Evolutionary conservation across 1,140 invertebrate species (phyloP), one percentile per base, ranked within the genome.

Genomic region (Rhagoletis zephyria): DNA sequence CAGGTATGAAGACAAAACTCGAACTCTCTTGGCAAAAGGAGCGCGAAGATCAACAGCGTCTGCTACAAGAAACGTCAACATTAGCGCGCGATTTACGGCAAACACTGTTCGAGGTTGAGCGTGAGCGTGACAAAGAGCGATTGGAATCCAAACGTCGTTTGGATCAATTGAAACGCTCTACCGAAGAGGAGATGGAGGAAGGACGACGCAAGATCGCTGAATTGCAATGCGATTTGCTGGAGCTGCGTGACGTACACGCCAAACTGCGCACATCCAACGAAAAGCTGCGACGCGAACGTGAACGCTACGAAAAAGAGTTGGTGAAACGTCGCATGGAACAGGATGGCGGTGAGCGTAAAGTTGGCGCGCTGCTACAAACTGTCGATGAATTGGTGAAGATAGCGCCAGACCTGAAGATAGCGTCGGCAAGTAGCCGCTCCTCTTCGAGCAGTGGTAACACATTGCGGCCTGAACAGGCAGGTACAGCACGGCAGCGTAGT

Each of bases 11-110:
- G 91, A 97, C 97, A 1, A 95, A 97, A 63, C 96, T 99, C 95
- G 98, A 99, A 92, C 93, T 98, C 14, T 97, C 97, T 1, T 99
- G 98, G 98, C 97, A 98, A 90, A 98, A 98, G 92, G 98, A 99
- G 93, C 94, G 98, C 86, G 96, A 97, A 90, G 97, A 98, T 90
- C 97, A 98, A 90, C 97, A 98, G 89, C 94, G 97, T 9, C 93
- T 98, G 40, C 93, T 99, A 4, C 96, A 97, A 90, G 97, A 99
- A 94, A 98, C 97, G 0, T 97, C 98, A 85, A 97, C 97, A 0
- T 94, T 99, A 70, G 97, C 98, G 1, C 94, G 97, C 88, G 98
- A 99, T 93, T 93, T 99, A 40, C 93, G 97, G 14, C 97, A 97
- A 93, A 98, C 97, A 0, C 94, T 98, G 16, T 97, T 97, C 90